Conservation (phyloP, 2,888 invertebrate species). For the Rhagium mordax region DNA sequence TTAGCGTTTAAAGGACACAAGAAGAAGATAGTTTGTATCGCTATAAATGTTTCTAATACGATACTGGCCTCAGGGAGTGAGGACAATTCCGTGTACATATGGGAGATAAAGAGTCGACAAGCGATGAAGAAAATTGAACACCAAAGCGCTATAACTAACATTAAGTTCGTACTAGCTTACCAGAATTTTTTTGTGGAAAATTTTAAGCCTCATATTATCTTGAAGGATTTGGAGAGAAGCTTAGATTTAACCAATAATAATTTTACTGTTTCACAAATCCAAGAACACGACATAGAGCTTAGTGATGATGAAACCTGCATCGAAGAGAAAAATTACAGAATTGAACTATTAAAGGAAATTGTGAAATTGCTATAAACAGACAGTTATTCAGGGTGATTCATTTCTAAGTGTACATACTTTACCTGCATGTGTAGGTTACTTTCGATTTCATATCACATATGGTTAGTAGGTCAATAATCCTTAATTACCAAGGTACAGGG, state of each 20-base stretch:
- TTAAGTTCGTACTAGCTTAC: slow-evolving; percentile 76
- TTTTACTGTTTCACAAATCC: slow-evolving; percentile 70
- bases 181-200: slow-evolving; percentile 75
- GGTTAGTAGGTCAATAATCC: too few species aligned
- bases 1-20: slow-evolving; percentile 79
- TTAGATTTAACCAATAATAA: slow-evolving; percentile 72
- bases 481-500: too few species aligned
- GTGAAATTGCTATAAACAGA: slow-evolving; percentile 73
- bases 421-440: too few species aligned
- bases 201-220: slow-evolving; percentile 73
- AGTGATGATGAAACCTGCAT: slow-evolving; percentile 56
- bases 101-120: slow-evolving; percentile 88
- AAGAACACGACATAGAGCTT: slow-evolving; percentile 64
- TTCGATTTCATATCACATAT: too few species aligned
- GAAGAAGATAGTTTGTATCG: slow-evolving; percentile 79
- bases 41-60: slow-evolving; percentile 81
- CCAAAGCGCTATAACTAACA: slow-evolving; percentile 84
- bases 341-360: slow-evolving; percentile 71
- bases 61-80: slow-evolving; percentile 84
- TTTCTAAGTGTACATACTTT: too few species aligned
- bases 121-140: slow-evolving; percentile 80
- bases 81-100: slow-evolving; percentile 83
- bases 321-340: slow-evolving; percentile 45
- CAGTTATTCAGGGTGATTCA: too few species aligned
- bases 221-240: slow-evolving; percentile 78